Percentiles rank a stretch among this genome's conserved stretches.
Conservation (phyloP, 2,888 invertebrate species). For the Caenorhabditis macrosperma region DNA sequence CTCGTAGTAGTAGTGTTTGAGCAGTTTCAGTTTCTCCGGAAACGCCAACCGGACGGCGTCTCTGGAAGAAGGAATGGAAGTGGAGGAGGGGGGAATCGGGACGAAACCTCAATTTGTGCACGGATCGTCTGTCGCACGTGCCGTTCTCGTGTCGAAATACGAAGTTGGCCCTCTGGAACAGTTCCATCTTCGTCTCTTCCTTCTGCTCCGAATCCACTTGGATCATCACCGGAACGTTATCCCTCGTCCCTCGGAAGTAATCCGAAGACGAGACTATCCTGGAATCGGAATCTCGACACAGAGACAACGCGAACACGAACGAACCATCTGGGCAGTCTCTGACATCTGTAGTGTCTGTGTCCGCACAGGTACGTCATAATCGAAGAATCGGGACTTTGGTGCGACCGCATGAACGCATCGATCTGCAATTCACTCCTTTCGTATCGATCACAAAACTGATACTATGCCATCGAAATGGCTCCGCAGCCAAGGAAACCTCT, state of each 20-base stretch:
- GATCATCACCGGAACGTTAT: slow-evolving; percentile 58
- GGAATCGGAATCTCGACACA: too few relatives aligned
- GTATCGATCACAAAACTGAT: too few relatives aligned
- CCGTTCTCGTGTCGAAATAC: slow-evolving; percentile 60
- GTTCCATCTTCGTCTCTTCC: slow-evolving; percentile 60
- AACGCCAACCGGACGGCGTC: slow-evolving; percentile 49
- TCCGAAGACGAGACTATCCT: slow-evolving; percentile 66
- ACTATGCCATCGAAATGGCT: too few relatives aligned
- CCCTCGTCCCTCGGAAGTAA: slow-evolving; percentile 62
- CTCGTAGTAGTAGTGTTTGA: slow-evolving; percentile 27
- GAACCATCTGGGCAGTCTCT: slow-evolving; percentile 59
- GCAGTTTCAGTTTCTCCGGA: slow-evolving; percentile 34
- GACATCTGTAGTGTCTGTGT: slow-evolving; percentile 60
- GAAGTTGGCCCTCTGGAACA: slow-evolving; percentile 61
- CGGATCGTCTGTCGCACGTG: slow-evolving; percentile 53
- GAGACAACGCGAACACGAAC: too few relatives aligned
- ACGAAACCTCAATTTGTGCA: slow-evolving; percentile 52
- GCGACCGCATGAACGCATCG: slow-evolving; percentile 57
- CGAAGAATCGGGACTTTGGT: slow-evolving; percentile 66
- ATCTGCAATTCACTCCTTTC: too few relatives aligned
- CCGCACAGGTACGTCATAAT: slow-evolving; percentile 72
- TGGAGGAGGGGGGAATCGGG: neutral
- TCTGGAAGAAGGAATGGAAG: slow-evolving; percentile 33
- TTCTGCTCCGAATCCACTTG: slow-evolving; percentile 56
- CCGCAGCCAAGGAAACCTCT: too few relatives aligned